phyloP scores from a whole-genome alignment of 2,113 vertebrate genomes.

The Cygnus atratus region DNA sequence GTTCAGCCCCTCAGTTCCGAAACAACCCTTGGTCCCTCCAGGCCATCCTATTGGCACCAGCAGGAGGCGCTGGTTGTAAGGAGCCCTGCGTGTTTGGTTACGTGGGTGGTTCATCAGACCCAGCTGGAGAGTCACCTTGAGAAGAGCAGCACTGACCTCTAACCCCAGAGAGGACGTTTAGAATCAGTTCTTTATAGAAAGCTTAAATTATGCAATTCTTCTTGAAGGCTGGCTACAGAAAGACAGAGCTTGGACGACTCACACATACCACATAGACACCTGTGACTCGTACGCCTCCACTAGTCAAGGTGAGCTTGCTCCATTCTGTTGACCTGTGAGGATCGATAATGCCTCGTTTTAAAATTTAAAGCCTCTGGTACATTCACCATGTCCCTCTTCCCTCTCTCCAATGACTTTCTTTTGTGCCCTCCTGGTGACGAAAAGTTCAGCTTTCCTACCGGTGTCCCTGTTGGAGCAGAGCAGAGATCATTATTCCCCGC shows the following conservation, averaged over 20 bases:
- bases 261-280: not conserved
- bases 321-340: not conserved
- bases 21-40: not conserved
- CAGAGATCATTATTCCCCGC: not conserved
- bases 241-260: not conserved
- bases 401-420: not conserved
- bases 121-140: not conserved
- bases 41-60: not conserved
- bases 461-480: not conserved
- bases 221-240: not conserved
- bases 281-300: not conserved
- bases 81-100: not conserved
- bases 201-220: constrained; percentile 20
- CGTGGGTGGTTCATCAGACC: not conserved
- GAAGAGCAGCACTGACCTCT: not conserved
- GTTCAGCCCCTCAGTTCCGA: not conserved
- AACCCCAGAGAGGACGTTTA: not conserved
- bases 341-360: not conserved
- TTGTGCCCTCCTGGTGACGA: not conserved
- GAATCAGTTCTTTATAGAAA: not conserved
- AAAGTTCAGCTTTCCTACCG: not conserved
- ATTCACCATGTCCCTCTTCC: not conserved
- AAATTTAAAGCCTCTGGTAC: not conserved
- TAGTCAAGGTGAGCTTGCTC: not conserved
- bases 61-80: not conserved